Percentiles rank a stretch among this genome's conserved stretches.
Evolutionary conservation across 37 sponge, comb jelly and placozoan species (phyloP).

Genomic region (Ephydatia muelleri): DNA sequence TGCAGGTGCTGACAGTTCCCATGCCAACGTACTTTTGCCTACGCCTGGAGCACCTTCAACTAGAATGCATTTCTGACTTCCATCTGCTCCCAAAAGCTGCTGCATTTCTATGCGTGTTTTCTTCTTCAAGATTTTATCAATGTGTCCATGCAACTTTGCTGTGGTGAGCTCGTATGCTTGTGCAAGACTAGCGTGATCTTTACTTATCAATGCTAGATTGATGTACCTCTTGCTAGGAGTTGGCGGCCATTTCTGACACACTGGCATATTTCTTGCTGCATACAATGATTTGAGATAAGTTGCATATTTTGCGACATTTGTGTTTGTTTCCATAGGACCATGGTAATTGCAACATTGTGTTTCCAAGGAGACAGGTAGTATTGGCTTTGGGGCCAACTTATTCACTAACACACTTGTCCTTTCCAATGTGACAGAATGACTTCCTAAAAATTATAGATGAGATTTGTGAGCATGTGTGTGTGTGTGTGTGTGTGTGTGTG

Average conservation of each 20-base stretch:
- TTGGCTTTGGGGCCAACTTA: not conserved
- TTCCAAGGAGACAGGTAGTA: not conserved
- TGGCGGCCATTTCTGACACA: slow-evolving; percentile 9
- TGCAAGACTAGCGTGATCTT: not conserved
- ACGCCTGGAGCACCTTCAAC: slow-evolving; percentile 15
- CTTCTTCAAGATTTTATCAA: not conserved
- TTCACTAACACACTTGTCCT: not conserved
- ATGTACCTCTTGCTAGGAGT: not conserved
- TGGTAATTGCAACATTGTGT: not conserved
- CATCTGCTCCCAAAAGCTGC: not conserved
- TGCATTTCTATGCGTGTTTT: not conserved
- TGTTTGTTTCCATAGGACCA: not conserved
- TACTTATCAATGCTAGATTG: not conserved
- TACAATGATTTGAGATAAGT: slow-evolving; percentile 2
- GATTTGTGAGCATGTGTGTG: not conserved
- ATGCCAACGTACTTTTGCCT: slow-evolving; percentile 8
- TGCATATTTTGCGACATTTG: not conserved
- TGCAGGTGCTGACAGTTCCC: too few species aligned
- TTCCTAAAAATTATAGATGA: not conserved
- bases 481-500: too few species aligned
- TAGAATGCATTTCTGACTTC: not conserved
- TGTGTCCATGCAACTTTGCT: not conserved
- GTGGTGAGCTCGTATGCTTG: not conserved
- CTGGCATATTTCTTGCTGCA: not conserved
- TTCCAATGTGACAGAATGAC: not conserved